Evolutionary conservation across 2,113 vertebrate genomes (phyloP), one percentile per base, ranked within the genome.

Genomic region (Eclectus roratus): DNA sequence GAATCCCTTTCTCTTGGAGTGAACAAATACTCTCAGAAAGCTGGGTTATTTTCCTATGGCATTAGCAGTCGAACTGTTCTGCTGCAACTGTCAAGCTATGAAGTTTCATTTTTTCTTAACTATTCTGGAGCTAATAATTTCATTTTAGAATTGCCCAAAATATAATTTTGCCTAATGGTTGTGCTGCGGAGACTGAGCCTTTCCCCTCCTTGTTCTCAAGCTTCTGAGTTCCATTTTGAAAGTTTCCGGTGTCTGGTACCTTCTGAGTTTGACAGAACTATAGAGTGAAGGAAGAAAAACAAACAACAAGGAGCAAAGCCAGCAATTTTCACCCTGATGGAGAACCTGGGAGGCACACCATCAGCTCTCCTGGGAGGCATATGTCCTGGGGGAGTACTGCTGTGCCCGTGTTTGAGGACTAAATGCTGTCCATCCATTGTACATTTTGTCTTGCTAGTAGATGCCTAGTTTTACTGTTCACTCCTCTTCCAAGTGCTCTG

Each of bases 131-230:
- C 35, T 60, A 61, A 23, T 50, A 56, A 17, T 13, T 50, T 72
- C 63, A 55, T 46, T 76, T 19, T 0, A 0, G 2, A 88, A 27
- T 70, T 69, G 19, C 14, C 19, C 66, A 31, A 73, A 77, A 73
- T 80, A 20, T 3, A 39, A 35, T 66, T 93, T 65, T 82, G 19
- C 6, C 1, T 53, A 37, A n/a, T 1, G 3, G 13, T 41, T 77
- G 28, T 58, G 25, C 46, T 21, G 4, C 1, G 0, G 60, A 90
- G 37, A 63, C 35, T 0, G 0, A 90, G 52, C 9, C 7, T 63
- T 89, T 88, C 7, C 33, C 41, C 11, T 73, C 18, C 47, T 88
- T 89, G 24, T 77, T 78, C 49, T 80, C 23, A 61, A 50, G 25
- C 28, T 88, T 69, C 41, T 21, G 15, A 70, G 53, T 11, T 88